Evolutionary conservation across 2,888 invertebrate genomes (phyloP).

Genomic region (Clostera curtula): DNA sequence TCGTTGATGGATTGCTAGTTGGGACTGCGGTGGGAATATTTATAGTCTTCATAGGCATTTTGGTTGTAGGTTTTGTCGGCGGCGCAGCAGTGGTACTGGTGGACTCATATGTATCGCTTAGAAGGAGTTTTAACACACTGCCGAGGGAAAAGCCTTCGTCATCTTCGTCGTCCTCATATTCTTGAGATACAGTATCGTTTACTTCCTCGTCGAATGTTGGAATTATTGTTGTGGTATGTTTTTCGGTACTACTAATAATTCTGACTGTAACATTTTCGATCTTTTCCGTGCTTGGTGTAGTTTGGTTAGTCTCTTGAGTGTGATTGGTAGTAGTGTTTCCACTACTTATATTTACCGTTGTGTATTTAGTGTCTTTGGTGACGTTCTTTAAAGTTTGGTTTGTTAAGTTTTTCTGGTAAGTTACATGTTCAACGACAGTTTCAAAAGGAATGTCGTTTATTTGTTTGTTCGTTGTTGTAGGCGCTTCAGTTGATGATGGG

Average conservation of each 20-base stretch:
- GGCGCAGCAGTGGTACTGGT: slow-evolving; percentile 30
- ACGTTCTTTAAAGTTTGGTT: too few species aligned
- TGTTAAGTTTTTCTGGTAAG: too few species aligned
- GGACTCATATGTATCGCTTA: slow-evolving; percentile 62
- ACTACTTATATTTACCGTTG: too few species aligned
- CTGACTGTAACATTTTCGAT: slow-evolving; percentile 8
- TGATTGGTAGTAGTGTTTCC: too few species aligned
- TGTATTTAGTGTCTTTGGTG: too few species aligned
- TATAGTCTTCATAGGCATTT: slow-evolving; percentile 17
- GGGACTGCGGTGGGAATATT: slow-evolving; percentile 13
- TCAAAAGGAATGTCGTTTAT: too few species aligned
- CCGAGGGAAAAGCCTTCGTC: slow-evolving; percentile 76
- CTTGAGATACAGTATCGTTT: slow-evolving; percentile 31
- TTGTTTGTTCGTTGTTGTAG: too few species aligned
- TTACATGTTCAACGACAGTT: too few species aligned
- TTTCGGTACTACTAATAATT: slow-evolving; percentile 14
- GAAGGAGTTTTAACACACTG: slow-evolving; percentile 76
- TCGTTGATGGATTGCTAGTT: slow-evolving; percentile 18
- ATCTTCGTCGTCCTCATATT: slow-evolving; percentile 58
- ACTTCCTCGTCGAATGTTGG: slow-evolving; percentile 30
- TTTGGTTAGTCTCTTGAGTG: too few species aligned
- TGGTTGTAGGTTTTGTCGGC: slow-evolving; percentile 1
- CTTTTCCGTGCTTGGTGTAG: background rate
- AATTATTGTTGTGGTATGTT: slow-evolving; percentile 9
- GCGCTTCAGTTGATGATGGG: too few species aligned